Base-by-base conservation (phyloP, 2,113 vertebrate genomes). In the Oncorhynchus keta region DNA sequence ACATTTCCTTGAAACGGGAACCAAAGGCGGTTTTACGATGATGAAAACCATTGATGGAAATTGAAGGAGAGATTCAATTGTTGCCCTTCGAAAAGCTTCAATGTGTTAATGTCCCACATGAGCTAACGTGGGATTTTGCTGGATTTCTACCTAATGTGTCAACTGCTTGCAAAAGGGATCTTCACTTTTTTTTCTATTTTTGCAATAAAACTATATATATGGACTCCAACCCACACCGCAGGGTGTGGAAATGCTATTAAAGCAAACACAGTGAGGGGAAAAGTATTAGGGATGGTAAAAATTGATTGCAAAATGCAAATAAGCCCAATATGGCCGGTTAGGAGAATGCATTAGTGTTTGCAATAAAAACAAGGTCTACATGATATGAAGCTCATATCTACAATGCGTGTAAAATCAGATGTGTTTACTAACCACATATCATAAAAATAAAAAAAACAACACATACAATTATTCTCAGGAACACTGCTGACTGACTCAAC, bases 21-120 rank as follows among this genome's bases (percentile, higher is more conserved):
- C 32, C 5, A 35, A 35, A 81, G 55, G 57, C 35, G 64, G 86
- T 86, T 84, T 85, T 87, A 74, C 35, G 73, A 77, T 73, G 83
- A 84, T 80, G 79, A 78, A 79, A 55, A 55, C 49, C 57, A 12
- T 62, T 20, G 65, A 86, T 75, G 73, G 67, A 68, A 80, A 81
- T 81, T 69, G 74, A 70, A 72, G 83, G 5, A 51, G 78, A 84
- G 81, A 86, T 81, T 78, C 81, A 80, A 86, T 71, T 79, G 84
- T 74, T 82, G 81, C 85, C 88, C 83, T 89, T 90, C 68, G 57
- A 79, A 84, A 79, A 77, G 67, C 18, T 20, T 20, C 32, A n/a
- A 39, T n/a, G 18, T 30, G 30, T 13, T 86, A 84, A 83, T 86
- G 89, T 89, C 89, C 88, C 83, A 82, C 84, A 82, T 75, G 85